phyloP scores from a whole-genome alignment of 2,888 invertebrate genomes.

The Phortica magna region DNA sequence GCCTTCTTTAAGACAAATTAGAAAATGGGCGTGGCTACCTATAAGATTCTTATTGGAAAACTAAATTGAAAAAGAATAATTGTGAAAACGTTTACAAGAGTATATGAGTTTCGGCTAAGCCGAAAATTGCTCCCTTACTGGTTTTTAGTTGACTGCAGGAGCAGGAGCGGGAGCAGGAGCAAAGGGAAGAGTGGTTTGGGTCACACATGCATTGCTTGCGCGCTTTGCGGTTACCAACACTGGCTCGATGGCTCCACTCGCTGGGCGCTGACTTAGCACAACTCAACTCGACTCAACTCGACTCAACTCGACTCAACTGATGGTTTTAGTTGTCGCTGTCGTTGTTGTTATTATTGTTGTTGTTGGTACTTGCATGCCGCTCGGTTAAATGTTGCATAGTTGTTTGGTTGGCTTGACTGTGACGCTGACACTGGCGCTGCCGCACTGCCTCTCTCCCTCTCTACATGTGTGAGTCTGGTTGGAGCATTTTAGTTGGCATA shows the following conservation, averaged over 20 bases:
- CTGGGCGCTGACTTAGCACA: background rate
- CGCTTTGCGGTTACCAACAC: slow-evolving; percentile 9
- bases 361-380: background rate
- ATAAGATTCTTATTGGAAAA: too few species aligned
- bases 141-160: too few species aligned
- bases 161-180: too few species aligned
- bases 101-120: too few species aligned
- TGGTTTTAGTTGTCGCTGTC: background rate
- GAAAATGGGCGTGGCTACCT: too few species aligned
- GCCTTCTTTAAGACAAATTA: too few species aligned
- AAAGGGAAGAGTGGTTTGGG: background rate
- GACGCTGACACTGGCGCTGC: slow-evolving; percentile 16
- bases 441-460: slow-evolving; percentile 55
- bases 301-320: background rate
- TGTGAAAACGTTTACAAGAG: too few species aligned
- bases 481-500: slow-evolving; percentile 55
- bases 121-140: too few species aligned
- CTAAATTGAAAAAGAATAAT: too few species aligned
- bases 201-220: slow-evolving; percentile 5
- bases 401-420: slow-evolving; percentile 9
- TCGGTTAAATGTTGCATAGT: background rate
- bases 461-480: slow-evolving; percentile 41
- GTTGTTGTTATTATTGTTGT: background rate
- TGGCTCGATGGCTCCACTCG: background rate
- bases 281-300: background rate